A percentile compares a stretch with the other conserved stretches of the same genome.
Evolutionary conservation across 2,888 invertebrate genomes (phyloP).

Genomic region (Rugalucina vietnamica): DNA sequence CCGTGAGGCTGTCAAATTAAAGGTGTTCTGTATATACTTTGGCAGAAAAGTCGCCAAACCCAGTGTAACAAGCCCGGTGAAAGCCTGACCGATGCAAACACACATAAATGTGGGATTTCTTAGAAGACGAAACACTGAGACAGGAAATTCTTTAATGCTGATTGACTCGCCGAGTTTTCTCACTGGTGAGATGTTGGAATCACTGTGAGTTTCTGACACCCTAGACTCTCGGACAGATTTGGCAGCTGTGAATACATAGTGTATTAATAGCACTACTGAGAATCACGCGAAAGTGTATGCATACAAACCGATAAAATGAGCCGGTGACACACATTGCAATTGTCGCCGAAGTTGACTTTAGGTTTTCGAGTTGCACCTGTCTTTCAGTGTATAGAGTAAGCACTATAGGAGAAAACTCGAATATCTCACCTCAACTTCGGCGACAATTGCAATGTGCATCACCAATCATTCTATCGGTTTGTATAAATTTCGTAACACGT

Average conservation of each 20-base stretch:
- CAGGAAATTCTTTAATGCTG: slow-evolving; percentile 57
- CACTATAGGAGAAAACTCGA: no score
- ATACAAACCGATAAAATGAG: no score
- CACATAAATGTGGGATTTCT: slow-evolving; percentile 85
- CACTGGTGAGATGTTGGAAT: slow-evolving; percentile 19
- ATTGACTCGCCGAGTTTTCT: slow-evolving; percentile 40
- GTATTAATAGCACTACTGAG: no score
- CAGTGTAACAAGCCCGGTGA: slow-evolving; percentile 80
- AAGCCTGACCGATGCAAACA: slow-evolving; percentile 88
- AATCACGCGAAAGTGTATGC: no score
- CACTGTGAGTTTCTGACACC: slow-evolving; percentile 72
- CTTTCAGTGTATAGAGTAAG: no score
- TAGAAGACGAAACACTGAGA: slow-evolving; percentile 60
- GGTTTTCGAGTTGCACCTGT: no score
- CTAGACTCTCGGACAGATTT: slow-evolving; percentile 65
- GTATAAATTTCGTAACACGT: no score
- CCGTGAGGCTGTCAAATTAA: slow-evolving; percentile 88
- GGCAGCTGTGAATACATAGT: slow-evolving; percentile 66
- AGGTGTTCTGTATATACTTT: slow-evolving; percentile 91
- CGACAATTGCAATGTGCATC: no score
- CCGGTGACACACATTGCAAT: no score
- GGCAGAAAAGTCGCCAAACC: slow-evolving; percentile 90
- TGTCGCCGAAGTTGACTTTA: no score
- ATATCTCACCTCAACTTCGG: no score
- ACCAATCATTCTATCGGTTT: no score